Conservation (phyloP, 1,140 invertebrate genomes). For the Panagrolaimus sp. region DNA sequence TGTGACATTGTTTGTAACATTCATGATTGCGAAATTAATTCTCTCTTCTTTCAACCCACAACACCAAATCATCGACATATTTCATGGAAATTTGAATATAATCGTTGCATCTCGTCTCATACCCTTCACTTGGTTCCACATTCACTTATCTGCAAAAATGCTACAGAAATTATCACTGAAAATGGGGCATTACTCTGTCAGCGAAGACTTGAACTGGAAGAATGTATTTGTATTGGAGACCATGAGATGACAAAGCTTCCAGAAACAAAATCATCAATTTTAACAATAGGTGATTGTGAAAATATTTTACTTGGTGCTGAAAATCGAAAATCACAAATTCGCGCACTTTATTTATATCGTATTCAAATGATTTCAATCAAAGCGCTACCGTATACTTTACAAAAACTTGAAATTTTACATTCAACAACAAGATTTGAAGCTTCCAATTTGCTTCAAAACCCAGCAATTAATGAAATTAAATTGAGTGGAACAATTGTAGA, state of each 20-base stretch:
- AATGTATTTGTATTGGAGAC: conserved; percentile 22
- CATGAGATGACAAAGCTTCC: background rate
- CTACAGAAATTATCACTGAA: conserved; percentile 1
- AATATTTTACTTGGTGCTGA: background rate
- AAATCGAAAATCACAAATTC: background rate
- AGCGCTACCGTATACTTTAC: background rate
- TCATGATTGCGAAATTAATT: conserved; percentile 27
- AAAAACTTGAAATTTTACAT: conserved; percentile 4
- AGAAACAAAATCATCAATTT: background rate
- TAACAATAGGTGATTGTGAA: conserved; percentile 1
- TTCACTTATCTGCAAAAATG: conserved; percentile 4
- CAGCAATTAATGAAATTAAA: background rate
- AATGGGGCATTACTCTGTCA: conserved; percentile 10
- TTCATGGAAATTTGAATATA: conserved; percentile 26
- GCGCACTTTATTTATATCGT: background rate
- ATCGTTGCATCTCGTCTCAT: conserved; percentile 20
- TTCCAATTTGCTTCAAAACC: background rate
- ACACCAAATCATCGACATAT: conserved; percentile 15
- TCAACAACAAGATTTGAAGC: background rate
- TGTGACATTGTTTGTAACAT: conserved; percentile 21
- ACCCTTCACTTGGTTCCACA: background rate
- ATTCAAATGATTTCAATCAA: background rate
- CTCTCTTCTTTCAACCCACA: conserved; percentile 21
- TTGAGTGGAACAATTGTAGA: background rate
- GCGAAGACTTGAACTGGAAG: conserved; percentile 21